phyloP scores from a whole-genome alignment of 2,113 vertebrate genomes.

The Brachypodius melanocephalos region DNA sequence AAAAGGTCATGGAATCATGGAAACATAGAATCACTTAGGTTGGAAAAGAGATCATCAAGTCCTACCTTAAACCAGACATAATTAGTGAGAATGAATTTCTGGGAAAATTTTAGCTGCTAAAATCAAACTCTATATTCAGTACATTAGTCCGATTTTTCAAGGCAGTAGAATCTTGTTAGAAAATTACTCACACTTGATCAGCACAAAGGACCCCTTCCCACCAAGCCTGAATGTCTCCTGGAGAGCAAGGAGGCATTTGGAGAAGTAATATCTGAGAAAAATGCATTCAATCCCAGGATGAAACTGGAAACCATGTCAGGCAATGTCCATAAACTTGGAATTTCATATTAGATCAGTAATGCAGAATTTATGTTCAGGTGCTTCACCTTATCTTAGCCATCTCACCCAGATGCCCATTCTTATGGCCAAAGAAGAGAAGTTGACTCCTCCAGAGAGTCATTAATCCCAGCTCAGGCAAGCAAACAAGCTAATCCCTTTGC shows the following conservation, averaged over 20 bases:
- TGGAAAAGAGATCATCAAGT: background rate
- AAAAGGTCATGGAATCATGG: background rate
- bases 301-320: background rate
- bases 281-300: background rate
- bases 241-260: background rate
- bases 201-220: background rate
- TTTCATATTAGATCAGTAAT: background rate
- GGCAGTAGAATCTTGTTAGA: background rate
- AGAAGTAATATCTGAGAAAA: background rate
- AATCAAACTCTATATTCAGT: background rate
- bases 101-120: background rate
- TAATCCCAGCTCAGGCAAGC: fast-evolving
- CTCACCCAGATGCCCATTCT: background rate
- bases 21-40: background rate
- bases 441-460: background rate
- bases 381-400: background rate
- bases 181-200: background rate
- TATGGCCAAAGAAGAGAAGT: background rate
- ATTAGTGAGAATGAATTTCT: background rate
- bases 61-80: background rate
- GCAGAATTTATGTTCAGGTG: background rate
- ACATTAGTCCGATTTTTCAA: background rate
- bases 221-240: background rate
- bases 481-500: background rate
- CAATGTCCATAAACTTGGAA: background rate